These are phyloP conservation scores for Macropus fuliginosus DNA, from an alignment of 2,797 vertebrate species.

Conservation along the genomic window DNA sequence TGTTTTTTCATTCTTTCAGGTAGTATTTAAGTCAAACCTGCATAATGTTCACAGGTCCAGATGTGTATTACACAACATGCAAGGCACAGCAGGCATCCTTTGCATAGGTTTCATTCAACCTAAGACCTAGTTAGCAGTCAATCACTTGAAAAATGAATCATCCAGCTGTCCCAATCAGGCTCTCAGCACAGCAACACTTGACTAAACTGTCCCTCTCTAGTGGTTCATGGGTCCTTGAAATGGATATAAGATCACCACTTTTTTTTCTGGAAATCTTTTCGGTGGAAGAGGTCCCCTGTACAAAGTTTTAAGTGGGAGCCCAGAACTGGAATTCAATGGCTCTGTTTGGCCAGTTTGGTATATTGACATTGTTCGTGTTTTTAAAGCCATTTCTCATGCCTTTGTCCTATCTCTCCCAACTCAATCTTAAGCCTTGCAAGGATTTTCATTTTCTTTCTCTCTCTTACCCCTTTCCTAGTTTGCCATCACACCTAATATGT, in stretches of 20 bases:
- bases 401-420: background rate
- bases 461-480: background rate
- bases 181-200: background rate
- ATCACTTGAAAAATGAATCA: background rate
- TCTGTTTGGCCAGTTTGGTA: background rate
- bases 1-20: background rate
- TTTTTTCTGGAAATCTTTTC: background rate
- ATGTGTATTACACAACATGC: background rate
- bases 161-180: background rate
- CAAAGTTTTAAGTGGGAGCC: background rate
- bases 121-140: background rate
- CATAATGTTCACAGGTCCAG: background rate
- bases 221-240: background rate
- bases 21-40: background rate
- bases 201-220: background rate
- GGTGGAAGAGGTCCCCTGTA: background rate
- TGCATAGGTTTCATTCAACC: background rate
- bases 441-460: background rate
- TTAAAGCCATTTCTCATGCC: background rate
- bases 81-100: background rate
- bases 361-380: background rate
- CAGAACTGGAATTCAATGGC: background rate
- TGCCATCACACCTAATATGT: background rate
- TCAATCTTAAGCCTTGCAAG: background rate
- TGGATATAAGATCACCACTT: background rate